phyloP scores from a whole-genome alignment of 2,113 vertebrate species.

The Siphamia tubifer region DNA sequence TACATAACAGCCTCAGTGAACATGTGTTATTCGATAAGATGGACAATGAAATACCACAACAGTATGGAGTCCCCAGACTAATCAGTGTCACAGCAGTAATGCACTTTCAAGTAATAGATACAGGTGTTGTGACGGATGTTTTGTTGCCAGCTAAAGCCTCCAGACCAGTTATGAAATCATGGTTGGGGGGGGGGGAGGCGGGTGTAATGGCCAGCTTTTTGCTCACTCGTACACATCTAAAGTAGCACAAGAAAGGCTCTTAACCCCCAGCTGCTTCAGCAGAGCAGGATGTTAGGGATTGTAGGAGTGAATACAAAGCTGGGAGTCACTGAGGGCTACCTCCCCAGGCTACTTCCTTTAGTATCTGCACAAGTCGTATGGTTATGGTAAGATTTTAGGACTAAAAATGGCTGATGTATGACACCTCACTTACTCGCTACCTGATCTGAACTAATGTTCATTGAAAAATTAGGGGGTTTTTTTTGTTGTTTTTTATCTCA shows the following conservation, averaged over 20 bases:
- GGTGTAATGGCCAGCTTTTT: background rate
- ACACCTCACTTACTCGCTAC: too few relatives aligned
- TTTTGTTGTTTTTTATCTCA: too few relatives aligned
- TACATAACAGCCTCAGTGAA: too few relatives aligned
- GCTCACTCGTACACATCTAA: background rate
- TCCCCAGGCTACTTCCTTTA: background rate
- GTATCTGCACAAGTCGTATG: background rate
- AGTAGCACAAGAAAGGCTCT: background rate
- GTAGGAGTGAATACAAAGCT: background rate
- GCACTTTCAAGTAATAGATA: too few relatives aligned
- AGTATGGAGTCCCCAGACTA: too few relatives aligned
- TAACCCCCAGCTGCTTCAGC: background rate
- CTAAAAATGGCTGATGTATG: too few relatives aligned
- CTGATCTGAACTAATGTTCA: too few relatives aligned
- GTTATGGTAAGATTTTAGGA: background rate
- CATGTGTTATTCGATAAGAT: too few relatives aligned
- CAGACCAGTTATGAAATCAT: background rate
- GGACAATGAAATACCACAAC: too few relatives aligned
- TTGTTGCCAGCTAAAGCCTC: background rate
- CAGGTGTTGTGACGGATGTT: too few relatives aligned
- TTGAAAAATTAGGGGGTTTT: too few relatives aligned
- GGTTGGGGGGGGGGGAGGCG: background rate
- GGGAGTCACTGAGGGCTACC: conserved; percentile 6
- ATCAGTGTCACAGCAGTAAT: too few relatives aligned
- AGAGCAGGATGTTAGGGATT: background rate